Percentiles rank a stretch among this genome's conserved stretches.
These are phyloP conservation scores for Drosophila neocordata DNA, from an alignment of 1,140 invertebrate species.

Conservation along the genomic window DNA sequence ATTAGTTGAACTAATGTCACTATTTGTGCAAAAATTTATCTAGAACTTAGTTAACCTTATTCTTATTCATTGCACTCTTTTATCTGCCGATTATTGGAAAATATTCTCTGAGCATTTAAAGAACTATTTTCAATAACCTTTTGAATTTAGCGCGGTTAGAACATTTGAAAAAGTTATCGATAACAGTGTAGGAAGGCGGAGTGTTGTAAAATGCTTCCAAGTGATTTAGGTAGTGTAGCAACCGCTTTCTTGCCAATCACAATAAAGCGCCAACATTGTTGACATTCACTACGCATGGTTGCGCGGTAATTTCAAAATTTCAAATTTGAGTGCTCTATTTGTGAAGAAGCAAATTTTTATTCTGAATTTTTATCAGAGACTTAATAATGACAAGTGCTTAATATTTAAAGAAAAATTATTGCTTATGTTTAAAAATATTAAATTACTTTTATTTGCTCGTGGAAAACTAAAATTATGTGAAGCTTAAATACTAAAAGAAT, in stretches of 20 bases:
- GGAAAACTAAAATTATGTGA: constrained; percentile 26
- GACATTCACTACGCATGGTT: neutral
- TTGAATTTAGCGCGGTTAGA: neutral
- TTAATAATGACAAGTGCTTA: constrained; percentile 23
- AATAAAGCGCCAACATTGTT: neutral
- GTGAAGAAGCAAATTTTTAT: constrained; percentile 63
- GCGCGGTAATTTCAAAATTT: neutral
- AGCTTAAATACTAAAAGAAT: constrained; percentile 61
- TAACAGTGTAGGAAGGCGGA: neutral
- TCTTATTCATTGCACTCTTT: too few relatives aligned
- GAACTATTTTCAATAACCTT: neutral
- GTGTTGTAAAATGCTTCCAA: neutral
- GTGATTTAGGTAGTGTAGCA: neutral
- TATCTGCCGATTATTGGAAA: neutral
- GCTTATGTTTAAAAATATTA: constrained; percentile 15
- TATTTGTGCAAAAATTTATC: constrained; percentile 16
- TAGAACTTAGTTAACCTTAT: too few relatives aligned
- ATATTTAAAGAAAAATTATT: neutral
- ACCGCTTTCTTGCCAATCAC: neutral
- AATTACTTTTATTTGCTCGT: constrained; percentile 60
- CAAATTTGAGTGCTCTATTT: neutral
- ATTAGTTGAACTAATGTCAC: constrained; percentile 56
- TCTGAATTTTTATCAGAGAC: constrained; percentile 66
- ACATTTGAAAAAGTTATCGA: neutral
- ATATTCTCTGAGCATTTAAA: neutral